Conservation (phyloP, 2,888 invertebrate genomes). For the Calliopum simillimum region DNA sequence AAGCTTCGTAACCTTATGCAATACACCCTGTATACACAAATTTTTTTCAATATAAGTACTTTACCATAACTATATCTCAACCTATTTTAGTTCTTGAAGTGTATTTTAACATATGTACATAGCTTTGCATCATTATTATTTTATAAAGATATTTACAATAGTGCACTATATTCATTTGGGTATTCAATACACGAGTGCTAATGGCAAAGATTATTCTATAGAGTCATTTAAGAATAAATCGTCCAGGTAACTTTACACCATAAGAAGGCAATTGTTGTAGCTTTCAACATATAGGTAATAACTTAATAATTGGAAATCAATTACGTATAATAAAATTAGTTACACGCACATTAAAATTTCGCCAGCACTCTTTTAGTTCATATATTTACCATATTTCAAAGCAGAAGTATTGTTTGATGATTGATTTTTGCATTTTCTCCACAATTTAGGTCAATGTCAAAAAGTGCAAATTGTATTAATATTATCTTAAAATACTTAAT, state of each 20-base stretch:
- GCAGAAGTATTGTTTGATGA: neutral
- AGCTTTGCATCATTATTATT: too few relatives aligned
- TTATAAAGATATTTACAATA: neutral
- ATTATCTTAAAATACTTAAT: neutral
- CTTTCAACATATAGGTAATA: neutral
- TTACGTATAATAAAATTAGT: too few relatives aligned
- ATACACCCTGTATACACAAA: too few relatives aligned
- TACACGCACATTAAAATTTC: neutral
- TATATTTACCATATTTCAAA: conserved; percentile 2
- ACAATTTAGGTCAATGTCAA: conserved; percentile 12
- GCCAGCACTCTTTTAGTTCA: neutral
- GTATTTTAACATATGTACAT: too few relatives aligned
- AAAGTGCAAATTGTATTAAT: neutral
- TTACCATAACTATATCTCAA: too few relatives aligned
- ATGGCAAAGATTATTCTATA: neutral
- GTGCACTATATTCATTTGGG: neutral
- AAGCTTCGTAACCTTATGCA: too few relatives aligned
- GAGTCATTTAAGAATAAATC: neutral
- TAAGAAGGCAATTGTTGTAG: conserved; percentile 4
- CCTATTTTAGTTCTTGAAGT: too few relatives aligned
- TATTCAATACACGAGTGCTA: neutral
- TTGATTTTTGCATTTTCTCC: neutral
- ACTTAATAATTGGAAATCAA: neutral
- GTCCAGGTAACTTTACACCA: neutral
- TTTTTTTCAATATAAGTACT: too few relatives aligned